Percentiles rank a stretch among this genome's conserved stretches.
These are phyloP conservation scores for Tachypleus tridentatus DNA, from an alignment of 1,140 invertebrate species.

Conservation along the genomic window DNA sequence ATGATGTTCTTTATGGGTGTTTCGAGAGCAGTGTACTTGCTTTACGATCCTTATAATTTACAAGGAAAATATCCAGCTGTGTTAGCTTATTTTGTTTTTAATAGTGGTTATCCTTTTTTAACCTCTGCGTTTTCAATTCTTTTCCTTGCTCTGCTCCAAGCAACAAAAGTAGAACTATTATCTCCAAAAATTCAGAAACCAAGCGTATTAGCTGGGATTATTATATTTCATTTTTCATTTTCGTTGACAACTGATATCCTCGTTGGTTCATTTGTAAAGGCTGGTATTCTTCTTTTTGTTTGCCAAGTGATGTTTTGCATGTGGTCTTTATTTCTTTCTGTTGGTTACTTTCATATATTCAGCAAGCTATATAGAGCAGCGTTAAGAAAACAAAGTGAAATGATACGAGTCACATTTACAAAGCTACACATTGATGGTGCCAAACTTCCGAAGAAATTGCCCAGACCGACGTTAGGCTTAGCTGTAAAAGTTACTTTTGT, in stretches of 20 bases:
- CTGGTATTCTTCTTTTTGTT: slow-evolving; percentile 27
- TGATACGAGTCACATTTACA: slow-evolving; percentile 31
- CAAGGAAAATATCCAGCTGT: slow-evolving; percentile 60
- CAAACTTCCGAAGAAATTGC: slow-evolving; percentile 26
- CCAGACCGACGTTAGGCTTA: slow-evolving; percentile 43
- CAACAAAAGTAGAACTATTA: slow-evolving; percentile 38
- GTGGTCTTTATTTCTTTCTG: slow-evolving; percentile 57
- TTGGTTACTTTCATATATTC: slow-evolving; percentile 74
- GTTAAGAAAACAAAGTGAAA: slow-evolving; percentile 33
- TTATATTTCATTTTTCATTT: slow-evolving; percentile 60
- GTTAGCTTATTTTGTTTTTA: slow-evolving; percentile 63
- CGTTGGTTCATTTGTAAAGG: slow-evolving; percentile 28
- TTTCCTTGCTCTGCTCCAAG: slow-evolving; percentile 65
- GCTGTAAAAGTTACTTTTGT: slow-evolving; percentile 76
- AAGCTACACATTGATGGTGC: slow-evolving; percentile 29
- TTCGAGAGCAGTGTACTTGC: slow-evolving; percentile 67
- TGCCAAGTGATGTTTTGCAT: slow-evolving; percentile 49
- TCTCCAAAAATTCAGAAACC: slow-evolving; percentile 43
- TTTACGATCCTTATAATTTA: slow-evolving; percentile 79
- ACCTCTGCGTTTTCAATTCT: slow-evolving; percentile 72
- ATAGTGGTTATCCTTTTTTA: slow-evolving; percentile 66
- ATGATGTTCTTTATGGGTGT: slow-evolving; percentile 65
- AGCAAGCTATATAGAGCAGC: slow-evolving; percentile 36
- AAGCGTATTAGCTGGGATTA: slow-evolving; percentile 55
- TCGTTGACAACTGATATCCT: slow-evolving; percentile 67